Evolutionary conservation across 2,888 invertebrate genomes (phyloP).

Genomic region (Drosophila meridionalis): DNA sequence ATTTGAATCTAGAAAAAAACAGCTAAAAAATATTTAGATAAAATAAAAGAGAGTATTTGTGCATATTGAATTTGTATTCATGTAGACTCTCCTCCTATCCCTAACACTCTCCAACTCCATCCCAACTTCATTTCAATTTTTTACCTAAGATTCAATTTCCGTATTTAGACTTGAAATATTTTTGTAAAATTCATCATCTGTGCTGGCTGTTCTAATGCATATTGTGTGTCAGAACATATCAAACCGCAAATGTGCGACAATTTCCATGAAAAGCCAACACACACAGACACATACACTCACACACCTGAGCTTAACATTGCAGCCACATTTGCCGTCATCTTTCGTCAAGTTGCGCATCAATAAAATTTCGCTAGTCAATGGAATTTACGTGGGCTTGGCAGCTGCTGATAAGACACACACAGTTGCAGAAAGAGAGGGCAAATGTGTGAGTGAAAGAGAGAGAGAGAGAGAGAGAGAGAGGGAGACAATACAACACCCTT

Average conservation of each 20-base stretch:
- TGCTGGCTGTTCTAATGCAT: constrained; percentile 11
- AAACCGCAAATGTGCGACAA: constrained; percentile 38
- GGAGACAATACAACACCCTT: constrained; percentile 19
- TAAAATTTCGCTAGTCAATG: constrained; percentile 51
- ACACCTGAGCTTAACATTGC: constrained; percentile 23
- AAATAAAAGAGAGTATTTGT: neutral
- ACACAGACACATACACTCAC: constrained; percentile 1
- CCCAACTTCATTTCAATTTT: neutral
- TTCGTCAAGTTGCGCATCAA: constrained; percentile 56
- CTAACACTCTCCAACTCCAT: neutral
- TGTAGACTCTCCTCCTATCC: neutral
- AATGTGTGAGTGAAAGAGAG: neutral
- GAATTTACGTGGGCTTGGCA: constrained; percentile 59
- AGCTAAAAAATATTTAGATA: constrained; percentile 8
- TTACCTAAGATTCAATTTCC: neutral
- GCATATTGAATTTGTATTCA: neutral
- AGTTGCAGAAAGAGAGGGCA: neutral
- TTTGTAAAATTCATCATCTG: neutral
- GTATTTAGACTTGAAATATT: neutral
- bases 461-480: constrained; percentile 6
- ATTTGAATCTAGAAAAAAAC: constrained; percentile 18
- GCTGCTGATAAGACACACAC: constrained; percentile 61
- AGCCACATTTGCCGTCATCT: constrained; percentile 50
- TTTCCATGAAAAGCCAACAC: constrained; percentile 24
- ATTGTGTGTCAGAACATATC: constrained; percentile 30